These are phyloP conservation scores for Apodemus sylvaticus DNA, from an alignment of 2,113 vertebrate genomes.

Conservation along the genomic window DNA sequence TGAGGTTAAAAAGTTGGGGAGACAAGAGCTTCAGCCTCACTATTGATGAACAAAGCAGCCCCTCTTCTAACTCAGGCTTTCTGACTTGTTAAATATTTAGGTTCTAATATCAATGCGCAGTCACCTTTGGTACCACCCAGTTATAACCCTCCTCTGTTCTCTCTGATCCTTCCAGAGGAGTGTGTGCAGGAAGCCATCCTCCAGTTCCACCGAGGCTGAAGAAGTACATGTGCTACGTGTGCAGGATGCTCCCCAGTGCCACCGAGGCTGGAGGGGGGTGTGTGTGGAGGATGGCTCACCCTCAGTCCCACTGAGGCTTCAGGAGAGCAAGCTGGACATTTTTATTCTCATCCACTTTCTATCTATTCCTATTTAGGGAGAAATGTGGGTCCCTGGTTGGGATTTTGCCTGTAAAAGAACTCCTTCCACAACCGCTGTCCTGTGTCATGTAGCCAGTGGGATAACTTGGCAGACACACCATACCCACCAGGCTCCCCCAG, in stretches of 20 bases:
- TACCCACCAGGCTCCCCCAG: too few relatives aligned
- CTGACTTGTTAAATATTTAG: background rate
- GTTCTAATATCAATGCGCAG: background rate
- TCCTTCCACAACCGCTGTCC: background rate
- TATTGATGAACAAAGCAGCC: background rate
- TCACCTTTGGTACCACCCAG: background rate
- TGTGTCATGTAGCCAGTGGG: background rate
- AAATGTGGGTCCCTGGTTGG: background rate
- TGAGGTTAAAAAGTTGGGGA: conserved; percentile 7
- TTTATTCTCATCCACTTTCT: background rate
- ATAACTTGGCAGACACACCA: background rate
- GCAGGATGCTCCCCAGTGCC: background rate
- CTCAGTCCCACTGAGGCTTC: background rate
- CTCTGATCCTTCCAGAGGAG: background rate
- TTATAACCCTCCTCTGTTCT: background rate
- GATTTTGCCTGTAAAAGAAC: background rate
- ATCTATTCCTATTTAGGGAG: background rate
- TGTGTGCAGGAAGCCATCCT: too few relatives aligned
- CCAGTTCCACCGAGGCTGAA: background rate
- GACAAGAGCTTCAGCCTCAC: background rate
- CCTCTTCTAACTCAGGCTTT: conserved; percentile 15
- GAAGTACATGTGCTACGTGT: background rate
- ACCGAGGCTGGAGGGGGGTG: background rate
- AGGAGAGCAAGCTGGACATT: background rate
- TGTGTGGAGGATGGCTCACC: background rate